Evolutionary conservation across 2,797 vertebrate species (phyloP).

Genomic region (Dendrocincla fuliginosa): DNA sequence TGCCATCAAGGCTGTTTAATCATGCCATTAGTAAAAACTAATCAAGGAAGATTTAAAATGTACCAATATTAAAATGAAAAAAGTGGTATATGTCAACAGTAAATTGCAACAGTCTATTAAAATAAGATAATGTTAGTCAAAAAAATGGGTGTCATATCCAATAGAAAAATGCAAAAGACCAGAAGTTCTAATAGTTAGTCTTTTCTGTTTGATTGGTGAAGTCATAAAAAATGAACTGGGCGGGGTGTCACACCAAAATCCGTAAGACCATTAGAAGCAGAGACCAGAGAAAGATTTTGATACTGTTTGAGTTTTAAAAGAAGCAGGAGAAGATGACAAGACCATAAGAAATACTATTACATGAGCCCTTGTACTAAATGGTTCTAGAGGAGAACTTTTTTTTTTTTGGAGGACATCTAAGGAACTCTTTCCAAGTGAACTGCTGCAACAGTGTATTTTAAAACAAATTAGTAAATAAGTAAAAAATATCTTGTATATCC

Average conservation of each 20-base stretch:
- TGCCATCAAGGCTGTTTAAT: background rate
- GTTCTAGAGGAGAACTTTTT: background rate
- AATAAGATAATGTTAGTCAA: background rate
- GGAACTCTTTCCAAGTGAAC: background rate
- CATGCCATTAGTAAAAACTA: background rate
- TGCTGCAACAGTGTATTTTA: background rate
- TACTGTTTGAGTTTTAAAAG: background rate
- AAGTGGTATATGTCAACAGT: background rate
- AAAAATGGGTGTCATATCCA: background rate
- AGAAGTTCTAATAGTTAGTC: background rate
- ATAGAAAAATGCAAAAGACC: background rate
- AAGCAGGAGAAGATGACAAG: background rate
- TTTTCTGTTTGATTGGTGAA: background rate
- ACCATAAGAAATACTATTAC: background rate
- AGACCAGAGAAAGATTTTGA: background rate
- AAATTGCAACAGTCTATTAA: background rate
- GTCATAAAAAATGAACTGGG: background rate
- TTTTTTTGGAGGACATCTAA: background rate
- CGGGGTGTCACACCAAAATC: background rate
- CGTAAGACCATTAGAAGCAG: background rate
- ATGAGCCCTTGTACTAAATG: background rate
- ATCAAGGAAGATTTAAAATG: background rate
- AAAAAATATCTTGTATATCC: background rate
- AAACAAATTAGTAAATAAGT: background rate
- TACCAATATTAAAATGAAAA: background rate